Percentiles rank a stretch among this genome's conserved stretches.
Evolutionary conservation across 2,888 invertebrate species (phyloP).

Genomic region (Holacanthella duospinosa): DNA sequence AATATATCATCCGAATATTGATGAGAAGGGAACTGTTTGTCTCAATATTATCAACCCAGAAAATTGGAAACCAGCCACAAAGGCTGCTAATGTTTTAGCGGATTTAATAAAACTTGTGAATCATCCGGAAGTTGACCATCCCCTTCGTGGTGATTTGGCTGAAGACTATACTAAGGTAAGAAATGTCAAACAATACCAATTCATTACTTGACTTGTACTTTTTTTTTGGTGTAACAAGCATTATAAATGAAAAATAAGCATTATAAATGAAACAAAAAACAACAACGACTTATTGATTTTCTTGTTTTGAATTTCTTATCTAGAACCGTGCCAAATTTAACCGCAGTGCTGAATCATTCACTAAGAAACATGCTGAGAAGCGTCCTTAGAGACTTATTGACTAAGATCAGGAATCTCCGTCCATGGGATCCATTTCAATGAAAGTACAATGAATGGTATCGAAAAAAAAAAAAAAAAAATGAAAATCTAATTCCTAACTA

Average conservation of each 20-base stretch:
- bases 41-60: conserved; percentile 3
- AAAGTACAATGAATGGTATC: too few relatives aligned
- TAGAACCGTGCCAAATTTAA: conserved; percentile 42
- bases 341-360: conserved; percentile 51
- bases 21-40: conserved; percentile 5
- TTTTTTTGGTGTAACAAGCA: background rate
- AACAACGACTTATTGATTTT: background rate
- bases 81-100: conserved; percentile 42
- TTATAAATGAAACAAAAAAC: too few relatives aligned
- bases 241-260: too few relatives aligned
- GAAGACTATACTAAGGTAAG: conserved; percentile 50
- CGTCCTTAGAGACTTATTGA: too few relatives aligned
- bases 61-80: conserved; percentile 10
- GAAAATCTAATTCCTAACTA: too few relatives aligned
- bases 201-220: background rate
- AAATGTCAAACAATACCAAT: conserved; percentile 41
- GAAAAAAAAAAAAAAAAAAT: too few relatives aligned
- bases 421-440: too few relatives aligned
- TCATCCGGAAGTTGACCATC: conserved; percentile 52
- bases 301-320: background rate
- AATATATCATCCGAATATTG: conserved; percentile 10
- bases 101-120: conserved; percentile 47
- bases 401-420: too few relatives aligned
- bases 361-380: conserved; percentile 50
- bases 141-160: conserved; percentile 50